phyloP scores from a whole-genome alignment of 2,113 vertebrate genomes.

The Melanocharis versteri region DNA sequence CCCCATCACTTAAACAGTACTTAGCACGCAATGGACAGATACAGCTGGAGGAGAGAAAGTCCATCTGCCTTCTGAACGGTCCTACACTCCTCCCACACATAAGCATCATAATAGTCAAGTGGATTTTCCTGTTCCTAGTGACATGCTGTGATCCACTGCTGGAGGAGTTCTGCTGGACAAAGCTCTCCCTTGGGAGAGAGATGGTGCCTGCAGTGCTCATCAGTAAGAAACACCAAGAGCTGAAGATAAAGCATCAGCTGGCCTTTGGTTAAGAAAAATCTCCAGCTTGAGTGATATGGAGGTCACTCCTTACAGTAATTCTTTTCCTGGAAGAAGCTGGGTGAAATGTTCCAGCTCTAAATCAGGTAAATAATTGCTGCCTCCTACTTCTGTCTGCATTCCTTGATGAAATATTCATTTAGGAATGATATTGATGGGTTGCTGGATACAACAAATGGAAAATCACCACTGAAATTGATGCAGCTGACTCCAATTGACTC shows the following conservation, averaged over 20 bases:
- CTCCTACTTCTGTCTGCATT: not conserved
- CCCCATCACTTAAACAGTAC: not conserved
- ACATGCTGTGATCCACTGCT: not conserved
- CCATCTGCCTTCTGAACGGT: not conserved
- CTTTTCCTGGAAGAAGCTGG: not conserved
- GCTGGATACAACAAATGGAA: not conserved
- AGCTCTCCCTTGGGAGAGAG: not conserved
- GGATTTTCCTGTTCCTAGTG: not conserved
- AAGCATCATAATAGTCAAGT: not conserved
- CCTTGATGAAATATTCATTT: constrained; percentile 29
- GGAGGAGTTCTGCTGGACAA: not conserved
- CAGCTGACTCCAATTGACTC: not conserved
- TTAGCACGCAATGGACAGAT: rapidly evolving
- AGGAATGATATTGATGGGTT: not conserved
- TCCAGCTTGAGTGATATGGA: not conserved
- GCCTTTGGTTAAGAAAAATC: not conserved
- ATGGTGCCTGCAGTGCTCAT: rapidly evolving
- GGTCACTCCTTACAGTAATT: not conserved
- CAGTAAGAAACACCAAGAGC: not conserved
- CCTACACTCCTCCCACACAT: not conserved
- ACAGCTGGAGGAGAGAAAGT: not conserved
- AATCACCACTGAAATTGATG: not conserved
- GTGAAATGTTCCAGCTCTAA: not conserved
- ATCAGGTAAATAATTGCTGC: not conserved
- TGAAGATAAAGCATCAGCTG: not conserved